Evolutionary conservation across 2,797 vertebrate species (phyloP).

Genomic region (Acipenser transmontanus): DNA sequence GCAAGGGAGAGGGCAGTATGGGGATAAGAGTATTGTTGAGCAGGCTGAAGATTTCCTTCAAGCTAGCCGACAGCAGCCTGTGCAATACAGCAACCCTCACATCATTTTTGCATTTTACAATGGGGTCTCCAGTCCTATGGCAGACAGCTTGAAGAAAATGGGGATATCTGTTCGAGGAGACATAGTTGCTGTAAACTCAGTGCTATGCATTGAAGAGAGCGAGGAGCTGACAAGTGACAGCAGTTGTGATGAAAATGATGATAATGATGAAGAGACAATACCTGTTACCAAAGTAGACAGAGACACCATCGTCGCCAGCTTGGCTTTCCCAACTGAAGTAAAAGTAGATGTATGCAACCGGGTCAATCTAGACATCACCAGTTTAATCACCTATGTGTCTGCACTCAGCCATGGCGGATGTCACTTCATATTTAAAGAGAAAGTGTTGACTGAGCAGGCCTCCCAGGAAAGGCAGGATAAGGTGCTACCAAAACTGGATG

Average conservation of each 20-base stretch:
- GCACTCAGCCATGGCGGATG: slow-evolving; percentile 85
- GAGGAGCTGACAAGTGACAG: slow-evolving; percentile 34
- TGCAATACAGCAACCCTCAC: slow-evolving; percentile 81
- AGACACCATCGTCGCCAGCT: slow-evolving; percentile 64
- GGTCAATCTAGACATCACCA: slow-evolving; percentile 90
- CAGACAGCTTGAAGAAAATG: slow-evolving; percentile 78
- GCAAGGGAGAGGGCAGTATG: slow-evolving; percentile 91
- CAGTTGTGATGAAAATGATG: slow-evolving; percentile 39
- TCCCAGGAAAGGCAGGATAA: slow-evolving; percentile 76
- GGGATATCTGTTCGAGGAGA: slow-evolving; percentile 85
- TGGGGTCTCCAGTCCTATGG: slow-evolving; percentile 84
- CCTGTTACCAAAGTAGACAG: slow-evolving; percentile 70
- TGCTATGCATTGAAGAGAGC: slow-evolving; percentile 36
- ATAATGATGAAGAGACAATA: slow-evolving; percentile 43
- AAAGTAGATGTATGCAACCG: slow-evolving; percentile 72
- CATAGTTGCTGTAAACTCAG: slow-evolving; percentile 73
- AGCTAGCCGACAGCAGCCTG: slow-evolving; percentile 80
- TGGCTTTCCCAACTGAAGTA: slow-evolving; percentile 75
- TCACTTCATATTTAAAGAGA: slow-evolving; percentile 79
- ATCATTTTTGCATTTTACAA: slow-evolving; percentile 93
- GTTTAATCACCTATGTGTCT: slow-evolving; percentile 86
- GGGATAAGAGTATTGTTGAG: slow-evolving; percentile 79
- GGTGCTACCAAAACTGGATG: slow-evolving; percentile 73
- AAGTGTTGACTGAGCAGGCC: slow-evolving; percentile 87
- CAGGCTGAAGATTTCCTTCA: slow-evolving; percentile 85